Evolutionary conservation across 2,797 vertebrate genomes (phyloP).

Genomic region (Vipera ursinii): DNA sequence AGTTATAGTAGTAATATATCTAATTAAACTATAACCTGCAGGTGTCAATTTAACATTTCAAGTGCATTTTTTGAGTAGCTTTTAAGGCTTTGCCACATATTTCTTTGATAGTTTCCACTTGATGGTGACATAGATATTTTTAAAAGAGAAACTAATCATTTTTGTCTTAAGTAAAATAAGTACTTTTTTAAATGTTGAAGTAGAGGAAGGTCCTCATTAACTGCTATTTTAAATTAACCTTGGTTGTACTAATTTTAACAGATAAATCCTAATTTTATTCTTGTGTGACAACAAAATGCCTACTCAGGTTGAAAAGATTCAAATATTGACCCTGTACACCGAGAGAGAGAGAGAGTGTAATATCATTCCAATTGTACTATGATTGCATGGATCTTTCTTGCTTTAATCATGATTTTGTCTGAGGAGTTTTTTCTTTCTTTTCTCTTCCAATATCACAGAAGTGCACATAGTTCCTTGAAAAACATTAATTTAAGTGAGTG

Average conservation of each 20-base stretch:
- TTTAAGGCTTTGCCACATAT: neutral
- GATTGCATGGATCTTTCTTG: neutral
- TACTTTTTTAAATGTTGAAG: neutral
- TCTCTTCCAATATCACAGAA: neutral
- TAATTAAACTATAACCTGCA: neutral
- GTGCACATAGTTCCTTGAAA: neutral
- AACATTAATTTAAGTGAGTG: neutral
- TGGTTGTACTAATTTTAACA: neutral
- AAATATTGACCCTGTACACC: neutral
- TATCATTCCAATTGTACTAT: neutral
- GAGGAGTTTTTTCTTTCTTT: neutral
- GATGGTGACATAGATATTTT: neutral
- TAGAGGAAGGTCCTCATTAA: neutral
- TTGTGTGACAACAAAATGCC: neutral
- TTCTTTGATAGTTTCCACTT: neutral
- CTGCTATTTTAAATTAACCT: neutral
- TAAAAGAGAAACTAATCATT: neutral
- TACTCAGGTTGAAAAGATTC: neutral
- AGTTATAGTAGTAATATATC: neutral
- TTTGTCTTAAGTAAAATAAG: neutral
- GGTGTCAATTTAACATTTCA: neutral
- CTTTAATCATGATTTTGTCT: neutral
- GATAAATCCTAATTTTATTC: neutral
- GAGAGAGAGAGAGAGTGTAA: neutral
- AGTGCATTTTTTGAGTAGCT: neutral